Base-by-base conservation (phyloP, 1,140 invertebrate species). In the Monomorium pharaonis region DNA sequence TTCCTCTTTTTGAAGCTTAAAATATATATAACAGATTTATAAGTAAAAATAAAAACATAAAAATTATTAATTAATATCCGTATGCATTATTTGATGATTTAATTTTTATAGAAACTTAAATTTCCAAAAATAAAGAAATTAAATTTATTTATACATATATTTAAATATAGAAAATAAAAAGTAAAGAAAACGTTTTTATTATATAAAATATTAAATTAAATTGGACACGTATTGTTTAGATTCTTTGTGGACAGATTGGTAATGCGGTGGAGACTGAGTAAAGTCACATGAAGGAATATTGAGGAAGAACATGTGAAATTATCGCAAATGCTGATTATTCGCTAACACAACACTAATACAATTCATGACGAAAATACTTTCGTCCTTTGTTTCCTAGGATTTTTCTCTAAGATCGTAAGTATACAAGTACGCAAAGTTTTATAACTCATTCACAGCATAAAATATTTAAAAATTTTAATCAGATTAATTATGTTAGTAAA, bases 371-470 rank as follows among this genome's bases (percentile, higher is more conserved):
- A 65, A n/a, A n/a, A 84, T 5, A 84, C 67, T 51, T n/a, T 84
- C 16, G 21, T 86, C 18, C 83, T 86, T 42, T 86, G 85, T 56
- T 84, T 27, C 14, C n/a, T 84, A 14, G 85, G 78, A 74, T 75
- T 86, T 74, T 9, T 84, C 24, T 84, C 84, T 2, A 58, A 49
- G 9, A 74, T 47, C 12, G 85, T 86, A 18, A 83, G 78, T 86
- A 84, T 0, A n/a, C n/a, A n/a, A n/a, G n/a, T n/a, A 44, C 1
- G 3, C 44, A 6, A 58, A 44, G 30, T 58, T 30, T 21, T 9
- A 4, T 16, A 56, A 42, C 0, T 44, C 44, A 0, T 30, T 70
- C 30, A 18, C n/a, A 21, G 27, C 2, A 44, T 2, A n/a, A 7
- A 37, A 37, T 3, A 37, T 37, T 81, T 58, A 44, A 18, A 30